Evolutionary conservation across 2,797 vertebrate genomes (phyloP), one percentile per base, ranked within the genome.

Genomic region (Myotis daubentonii): DNA sequence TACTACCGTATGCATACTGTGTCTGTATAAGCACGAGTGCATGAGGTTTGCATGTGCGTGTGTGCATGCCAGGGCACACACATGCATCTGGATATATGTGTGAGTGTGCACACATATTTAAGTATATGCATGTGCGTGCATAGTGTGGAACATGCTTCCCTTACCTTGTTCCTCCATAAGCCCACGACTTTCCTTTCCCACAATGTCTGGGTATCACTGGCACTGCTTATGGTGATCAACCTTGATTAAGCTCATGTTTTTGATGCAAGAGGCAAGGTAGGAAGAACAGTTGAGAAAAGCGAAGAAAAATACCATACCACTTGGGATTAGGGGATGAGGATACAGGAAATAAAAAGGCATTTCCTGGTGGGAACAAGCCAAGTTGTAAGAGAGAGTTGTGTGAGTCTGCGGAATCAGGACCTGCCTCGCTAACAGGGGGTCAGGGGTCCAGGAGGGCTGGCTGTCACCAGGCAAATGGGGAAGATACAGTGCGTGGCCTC

Each of bases 21-120:
- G 25, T 4, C 0, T 0, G 30, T 6, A 1, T 9, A 49, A 1
- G 22, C 38, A 57, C 1, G 0, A 3, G 30, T 28, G 9, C 28
- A 38, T 1, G n/a, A 17, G 53, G 30, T 70, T 4, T 85, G 49
- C 2, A 6, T 3, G 12, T 38, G 23, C 20, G 6, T 5, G 17
- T 22, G 62, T 17, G 12, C 8, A 23, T 15, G 2, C 3, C 0
- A 10, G 3, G n/a, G 30, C 8, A 25, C 6, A 38, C 13, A 36
- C 5, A 7, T 19, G 5, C 19, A 22, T 38, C 17, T 36, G 25
- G 60, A 62, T 6, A 22, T 8, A 6, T 8, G 7, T 13, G 22
- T 28, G 36, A 16, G 25, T 4, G 22, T 10, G 28, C 53, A 71
- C 3, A 82, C 19, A 6, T 6, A 44, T 23, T 13, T 38, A 57